These are phyloP conservation scores for Astyanax mexicanus DNA, from an alignment of 2,797 vertebrate genomes.

Conservation along the genomic window DNA sequence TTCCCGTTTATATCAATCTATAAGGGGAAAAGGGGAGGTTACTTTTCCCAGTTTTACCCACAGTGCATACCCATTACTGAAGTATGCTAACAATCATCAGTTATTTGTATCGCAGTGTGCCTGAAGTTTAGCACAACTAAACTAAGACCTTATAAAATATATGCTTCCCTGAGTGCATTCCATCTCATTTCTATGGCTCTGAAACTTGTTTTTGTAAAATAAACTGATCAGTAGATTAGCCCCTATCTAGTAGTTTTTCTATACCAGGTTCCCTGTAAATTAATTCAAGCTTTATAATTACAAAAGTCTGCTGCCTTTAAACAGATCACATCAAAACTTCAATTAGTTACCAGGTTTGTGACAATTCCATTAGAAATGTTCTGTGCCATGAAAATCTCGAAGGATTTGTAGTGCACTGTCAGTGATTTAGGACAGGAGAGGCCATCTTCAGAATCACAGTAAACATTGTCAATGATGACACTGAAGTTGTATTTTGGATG, in stretches of 20 bases:
- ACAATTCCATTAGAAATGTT: slow-evolving; percentile 51
- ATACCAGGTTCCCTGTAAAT: too few species aligned
- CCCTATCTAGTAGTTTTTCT: too few species aligned
- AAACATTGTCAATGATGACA: slow-evolving; percentile 84
- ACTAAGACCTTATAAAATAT: too few species aligned
- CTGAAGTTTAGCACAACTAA: background rate
- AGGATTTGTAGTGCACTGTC: slow-evolving; percentile 80
- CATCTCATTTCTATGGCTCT: too few species aligned
- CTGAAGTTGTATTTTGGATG: slow-evolving; percentile 73
- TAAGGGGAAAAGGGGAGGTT: background rate
- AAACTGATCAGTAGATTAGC: too few species aligned
- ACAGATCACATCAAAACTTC: too few species aligned
- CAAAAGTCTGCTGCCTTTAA: too few species aligned
- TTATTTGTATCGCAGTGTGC: background rate
- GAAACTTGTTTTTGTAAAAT: too few species aligned
- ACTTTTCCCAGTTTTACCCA: background rate
- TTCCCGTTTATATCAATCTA: slow-evolving; percentile 83
- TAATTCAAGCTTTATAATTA: too few species aligned
- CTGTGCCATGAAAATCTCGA: slow-evolving; percentile 80
- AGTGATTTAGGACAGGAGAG: slow-evolving; percentile 76
- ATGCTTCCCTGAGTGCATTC: too few species aligned
- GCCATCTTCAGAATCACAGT: slow-evolving; percentile 69
- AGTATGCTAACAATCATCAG: background rate
- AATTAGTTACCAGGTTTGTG: slow-evolving; percentile 68
- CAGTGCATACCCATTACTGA: background rate